Base-by-base conservation (phyloP, 2,888 invertebrate species). In the Troides helena region DNA sequence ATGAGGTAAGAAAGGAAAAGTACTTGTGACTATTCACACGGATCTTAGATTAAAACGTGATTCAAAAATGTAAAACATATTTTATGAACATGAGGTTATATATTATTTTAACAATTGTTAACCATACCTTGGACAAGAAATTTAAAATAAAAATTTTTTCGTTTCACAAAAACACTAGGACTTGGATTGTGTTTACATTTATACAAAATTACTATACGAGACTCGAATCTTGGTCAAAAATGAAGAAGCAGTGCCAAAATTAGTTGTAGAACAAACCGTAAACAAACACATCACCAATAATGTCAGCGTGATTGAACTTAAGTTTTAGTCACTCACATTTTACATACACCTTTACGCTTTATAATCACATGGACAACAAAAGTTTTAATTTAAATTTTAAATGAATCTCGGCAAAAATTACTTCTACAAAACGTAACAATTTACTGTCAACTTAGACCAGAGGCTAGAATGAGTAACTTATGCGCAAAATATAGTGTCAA, bases 221-320 rank as follows among this genome's bases (percentile, higher is more conserved):
- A 58, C 23, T 60, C n/a, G 50, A 7, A 57, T 67, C 25, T 30
- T 43, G n/a, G 63, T 59, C 21, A 58, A 57, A 70, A 67, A 62
- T 73, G 72, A 80, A 81, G 75, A 70, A 86, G 81, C 84, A 82
- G 81, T 88, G 85, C 88, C 83, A 81, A 85, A 83, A 82, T 74
- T 80, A 83, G 79, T 79, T 79, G 77, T 76, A 76, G 77, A 81
- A 88, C 86, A 82, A 81, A 87, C 87, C 87, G 85, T 88, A 87
- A 87, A 87, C 84, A 86, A 85, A 77, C 87, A 88, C 82, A 83
- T 78, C 80, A 81, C 77, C 72, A 83, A 83, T 75, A 72, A 68
- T 68, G 59, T 69, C 64, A 66, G 39, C 65, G 36, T 63, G 58
- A 72, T 62, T 36, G 62, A 53, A 71, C 59, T 62, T 64, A 72